These are phyloP conservation scores for Drosophila pallidifrons DNA, from an alignment of 1,140 invertebrate genomes.

Conservation along the genomic window DNA sequence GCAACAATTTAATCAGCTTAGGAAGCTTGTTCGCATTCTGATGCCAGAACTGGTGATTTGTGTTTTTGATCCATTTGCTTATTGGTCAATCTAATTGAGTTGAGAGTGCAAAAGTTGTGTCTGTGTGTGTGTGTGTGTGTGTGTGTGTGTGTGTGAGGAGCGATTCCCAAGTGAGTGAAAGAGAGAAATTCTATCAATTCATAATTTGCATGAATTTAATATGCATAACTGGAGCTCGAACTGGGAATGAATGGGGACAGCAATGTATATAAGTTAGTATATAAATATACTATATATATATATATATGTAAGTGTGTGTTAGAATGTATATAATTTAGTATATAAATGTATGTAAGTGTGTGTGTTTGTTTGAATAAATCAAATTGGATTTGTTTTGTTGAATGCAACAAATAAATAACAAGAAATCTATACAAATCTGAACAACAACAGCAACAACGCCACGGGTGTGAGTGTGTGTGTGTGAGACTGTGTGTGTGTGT, in stretches of 20 bases:
- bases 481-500: constrained; percentile 2
- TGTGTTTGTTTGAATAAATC: constrained; percentile 67
- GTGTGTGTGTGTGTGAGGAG: background rate
- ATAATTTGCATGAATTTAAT: constrained; percentile 74
- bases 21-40: background rate
- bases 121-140: background rate
- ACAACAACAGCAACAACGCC: constrained; percentile 57
- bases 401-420: constrained; percentile 81
- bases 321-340: constrained; percentile 1
- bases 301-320: constrained; percentile 2
- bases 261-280: constrained; percentile 4
- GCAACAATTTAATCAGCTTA: background rate
- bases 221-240: constrained; percentile 47
- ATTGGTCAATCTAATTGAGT: constrained; percentile 20
- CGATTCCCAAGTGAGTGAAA: constrained; percentile 8
- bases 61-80: constrained; percentile 10
- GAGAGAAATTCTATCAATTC: constrained; percentile 27
- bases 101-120: background rate
- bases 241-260: constrained; percentile 2
- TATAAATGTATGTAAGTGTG: constrained; percentile 9
- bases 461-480: constrained; percentile 4
- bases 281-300: constrained; percentile 1
- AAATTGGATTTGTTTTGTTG: constrained; percentile 78
- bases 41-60: background rate
- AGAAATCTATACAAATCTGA: constrained; percentile 73